phyloP scores from a whole-genome alignment of 2,888 invertebrate genomes.

The Lypha dubia region DNA sequence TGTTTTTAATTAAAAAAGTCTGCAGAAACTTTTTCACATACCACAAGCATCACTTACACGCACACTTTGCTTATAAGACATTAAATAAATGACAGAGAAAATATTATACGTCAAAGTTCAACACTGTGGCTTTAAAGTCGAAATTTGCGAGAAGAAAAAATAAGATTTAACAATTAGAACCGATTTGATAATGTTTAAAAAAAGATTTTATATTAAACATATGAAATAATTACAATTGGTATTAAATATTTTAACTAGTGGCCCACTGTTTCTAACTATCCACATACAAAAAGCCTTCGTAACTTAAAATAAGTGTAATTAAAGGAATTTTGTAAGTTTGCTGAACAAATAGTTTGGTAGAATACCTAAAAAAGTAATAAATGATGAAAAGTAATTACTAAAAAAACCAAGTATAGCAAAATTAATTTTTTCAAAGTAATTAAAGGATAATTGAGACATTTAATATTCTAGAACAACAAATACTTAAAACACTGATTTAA shows the following conservation, averaged over 20 bases:
- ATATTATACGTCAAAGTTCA: constrained; percentile 62
- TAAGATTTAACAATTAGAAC: no score
- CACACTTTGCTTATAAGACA: constrained; percentile 27
- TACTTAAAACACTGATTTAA: no score
- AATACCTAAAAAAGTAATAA: constrained; percentile 23
- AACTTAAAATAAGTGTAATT: constrained; percentile 43
- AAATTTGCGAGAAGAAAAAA: no score
- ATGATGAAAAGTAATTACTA: constrained; percentile 11
- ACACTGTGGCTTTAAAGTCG: constrained; percentile 14
- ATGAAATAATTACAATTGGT: no score
- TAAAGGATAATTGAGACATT: no score
- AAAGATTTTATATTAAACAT: no score
- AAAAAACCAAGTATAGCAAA: constrained; percentile 10
- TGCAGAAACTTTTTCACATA: neutral
- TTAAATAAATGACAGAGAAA: constrained; percentile 60
- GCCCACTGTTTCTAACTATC: constrained; percentile 2
- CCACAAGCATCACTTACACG: constrained; percentile 31
- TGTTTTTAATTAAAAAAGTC: constrained; percentile 74
- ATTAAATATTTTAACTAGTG: neutral
- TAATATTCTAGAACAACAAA: no score
- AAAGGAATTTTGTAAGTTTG: constrained; percentile 64
- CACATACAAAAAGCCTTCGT: neutral
- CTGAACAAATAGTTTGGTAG: constrained; percentile 62
- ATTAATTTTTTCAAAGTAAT: no score
- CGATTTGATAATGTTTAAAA: no score